A percentile compares a stretch with the other conserved stretches of the same genome.
These are phyloP conservation scores for Aporophyla lueneburgensis DNA, from an alignment of 2,888 invertebrate species.

Conservation along the genomic window DNA sequence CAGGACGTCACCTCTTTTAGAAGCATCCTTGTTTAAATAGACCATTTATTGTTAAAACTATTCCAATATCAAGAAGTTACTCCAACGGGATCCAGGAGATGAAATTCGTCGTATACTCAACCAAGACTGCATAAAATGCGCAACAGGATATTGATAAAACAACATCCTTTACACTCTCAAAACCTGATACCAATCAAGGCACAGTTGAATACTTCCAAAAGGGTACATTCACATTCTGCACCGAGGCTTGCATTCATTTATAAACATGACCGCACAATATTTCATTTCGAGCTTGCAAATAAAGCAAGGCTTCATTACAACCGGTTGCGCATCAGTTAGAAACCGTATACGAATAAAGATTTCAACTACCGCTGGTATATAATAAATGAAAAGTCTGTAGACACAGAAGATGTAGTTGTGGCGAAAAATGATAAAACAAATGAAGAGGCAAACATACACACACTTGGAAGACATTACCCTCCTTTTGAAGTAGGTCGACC, in stretches of 20 bases:
- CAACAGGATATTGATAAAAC: slow-evolving; percentile 22
- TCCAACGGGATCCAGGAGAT: no score
- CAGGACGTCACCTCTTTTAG: background rate
- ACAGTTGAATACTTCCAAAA: slow-evolving; percentile 46
- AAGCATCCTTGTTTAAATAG: background rate
- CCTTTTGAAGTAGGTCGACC: background rate
- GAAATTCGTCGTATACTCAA: background rate
- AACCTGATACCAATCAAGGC: slow-evolving; percentile 54
- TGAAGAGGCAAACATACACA: background rate
- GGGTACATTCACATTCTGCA: slow-evolving; percentile 39
- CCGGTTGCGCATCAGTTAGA: background rate
- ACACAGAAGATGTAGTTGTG: no score
- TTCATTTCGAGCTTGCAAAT: slow-evolving; percentile 21
- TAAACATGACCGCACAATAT: slow-evolving; percentile 38
- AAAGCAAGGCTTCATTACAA: background rate
- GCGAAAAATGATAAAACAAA: background rate
- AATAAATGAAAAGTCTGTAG: no score
- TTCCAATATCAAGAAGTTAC: background rate
- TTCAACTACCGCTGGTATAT: background rate
- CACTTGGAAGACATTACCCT: background rate
- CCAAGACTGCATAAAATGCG: background rate
- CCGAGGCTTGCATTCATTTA: slow-evolving; percentile 36
- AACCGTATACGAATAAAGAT: background rate
- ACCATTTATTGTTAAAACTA: background rate
- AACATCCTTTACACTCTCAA: slow-evolving; percentile 41